Conservation (phyloP, 2,888 invertebrate genomes). For the Chalcis sispes region DNA sequence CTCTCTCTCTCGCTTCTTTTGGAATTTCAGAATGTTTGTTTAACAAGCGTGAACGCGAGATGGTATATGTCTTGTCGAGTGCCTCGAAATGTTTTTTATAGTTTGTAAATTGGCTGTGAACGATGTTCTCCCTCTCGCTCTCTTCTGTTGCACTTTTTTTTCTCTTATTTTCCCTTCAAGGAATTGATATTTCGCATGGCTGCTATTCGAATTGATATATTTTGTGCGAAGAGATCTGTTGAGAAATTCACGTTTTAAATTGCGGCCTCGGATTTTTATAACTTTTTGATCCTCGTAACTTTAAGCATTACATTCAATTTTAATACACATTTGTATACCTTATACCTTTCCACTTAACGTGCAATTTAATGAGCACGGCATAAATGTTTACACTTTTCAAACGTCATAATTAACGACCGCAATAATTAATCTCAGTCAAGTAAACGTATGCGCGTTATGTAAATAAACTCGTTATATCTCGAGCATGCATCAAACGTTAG, state of each 20-base stretch:
- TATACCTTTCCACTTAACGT: too few relatives aligned
- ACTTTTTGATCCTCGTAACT: too few relatives aligned
- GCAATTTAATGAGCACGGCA: background rate
- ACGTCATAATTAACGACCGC: background rate
- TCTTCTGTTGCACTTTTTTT: background rate
- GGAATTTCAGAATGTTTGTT: constrained; percentile 52
- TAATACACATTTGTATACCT: background rate
- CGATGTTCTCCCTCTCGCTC: constrained; percentile 19
- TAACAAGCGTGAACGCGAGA: constrained; percentile 54
- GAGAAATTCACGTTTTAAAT: too few relatives aligned
- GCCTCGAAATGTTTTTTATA: constrained; percentile 43
- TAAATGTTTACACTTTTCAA: background rate
- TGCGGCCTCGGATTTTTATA: too few relatives aligned
- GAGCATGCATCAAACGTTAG: background rate
- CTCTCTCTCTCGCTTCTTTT: constrained; percentile 20
- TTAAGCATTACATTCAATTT: background rate
- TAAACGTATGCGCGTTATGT: background rate
- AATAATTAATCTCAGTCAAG: background rate
- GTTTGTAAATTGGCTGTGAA: constrained; percentile 54
- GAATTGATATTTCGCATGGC: constrained; percentile 24
- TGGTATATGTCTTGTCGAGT: constrained; percentile 14
- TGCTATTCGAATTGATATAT: background rate
- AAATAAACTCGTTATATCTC: background rate
- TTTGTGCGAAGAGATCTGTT: background rate
- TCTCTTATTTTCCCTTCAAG: constrained; percentile 15